These are phyloP conservation scores for Parascotia fuliginaria DNA, from an alignment of 2,888 invertebrate genomes.

Conservation along the genomic window DNA sequence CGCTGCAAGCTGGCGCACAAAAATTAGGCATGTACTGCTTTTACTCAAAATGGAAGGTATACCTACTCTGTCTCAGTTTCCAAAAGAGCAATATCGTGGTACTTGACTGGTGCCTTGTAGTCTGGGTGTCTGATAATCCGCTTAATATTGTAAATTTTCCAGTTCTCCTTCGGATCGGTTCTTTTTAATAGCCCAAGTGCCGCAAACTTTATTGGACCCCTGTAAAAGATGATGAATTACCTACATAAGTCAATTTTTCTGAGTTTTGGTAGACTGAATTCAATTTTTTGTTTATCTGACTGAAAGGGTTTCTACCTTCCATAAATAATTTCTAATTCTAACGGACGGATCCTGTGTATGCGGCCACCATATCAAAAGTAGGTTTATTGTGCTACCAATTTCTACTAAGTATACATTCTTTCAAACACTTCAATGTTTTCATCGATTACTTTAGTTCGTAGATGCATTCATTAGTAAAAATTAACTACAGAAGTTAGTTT, in stretches of 20 bases:
- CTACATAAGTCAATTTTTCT: neutral
- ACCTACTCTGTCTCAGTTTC: slow-evolving; percentile 22
- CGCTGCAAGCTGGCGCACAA: too few relatives aligned
- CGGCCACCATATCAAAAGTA: too few relatives aligned
- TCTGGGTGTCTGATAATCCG: slow-evolving; percentile 22
- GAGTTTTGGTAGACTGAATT: neutral
- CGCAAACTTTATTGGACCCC: neutral
- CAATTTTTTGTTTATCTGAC: too few relatives aligned
- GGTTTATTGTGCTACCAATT: too few relatives aligned
- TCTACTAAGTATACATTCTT: too few relatives aligned
- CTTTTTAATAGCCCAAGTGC: slow-evolving; percentile 15
- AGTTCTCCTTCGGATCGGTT: slow-evolving; percentile 15
- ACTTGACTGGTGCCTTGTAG: slow-evolving; percentile 30
- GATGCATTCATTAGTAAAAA: too few relatives aligned
- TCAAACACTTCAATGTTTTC: too few relatives aligned
- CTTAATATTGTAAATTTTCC: slow-evolving; percentile 21
- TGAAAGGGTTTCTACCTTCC: too few relatives aligned
- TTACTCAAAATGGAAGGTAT: neutral
- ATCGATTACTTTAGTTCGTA: too few relatives aligned
- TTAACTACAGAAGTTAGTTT: too few relatives aligned
- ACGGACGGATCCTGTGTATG: too few relatives aligned
- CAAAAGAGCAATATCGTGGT: slow-evolving; percentile 37
- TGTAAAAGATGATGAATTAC: neutral
- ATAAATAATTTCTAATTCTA: too few relatives aligned
- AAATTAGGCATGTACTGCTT: neutral